A percentile compares a stretch with the other conserved stretches of the same genome.
Evolutionary conservation across 2,797 vertebrate genomes (phyloP).

Genomic region (Coluber constrictor): DNA sequence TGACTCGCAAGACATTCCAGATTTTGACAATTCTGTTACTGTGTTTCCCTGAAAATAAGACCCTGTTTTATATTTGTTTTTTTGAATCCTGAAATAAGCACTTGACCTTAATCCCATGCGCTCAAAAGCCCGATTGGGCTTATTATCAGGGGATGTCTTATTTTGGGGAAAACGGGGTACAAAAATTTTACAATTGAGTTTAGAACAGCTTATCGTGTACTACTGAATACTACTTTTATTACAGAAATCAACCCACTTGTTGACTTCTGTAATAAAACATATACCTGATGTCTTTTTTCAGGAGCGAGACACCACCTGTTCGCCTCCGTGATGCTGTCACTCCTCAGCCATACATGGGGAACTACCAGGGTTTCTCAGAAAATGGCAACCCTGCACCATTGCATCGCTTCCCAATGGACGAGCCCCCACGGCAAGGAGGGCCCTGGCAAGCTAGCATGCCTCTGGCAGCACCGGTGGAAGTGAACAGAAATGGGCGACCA

Average conservation of each 20-base stretch:
- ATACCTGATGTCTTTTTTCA: conserved; percentile 44
- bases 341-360: conserved; percentile 76
- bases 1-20: background rate
- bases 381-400: conserved; percentile 66
- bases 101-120: too few relatives aligned
- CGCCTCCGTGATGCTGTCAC: conserved; percentile 72
- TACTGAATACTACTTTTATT: background rate
- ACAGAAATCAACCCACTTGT: background rate
- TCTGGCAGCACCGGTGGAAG: background rate
- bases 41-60: too few relatives aligned
- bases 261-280: background rate
- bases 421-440: conserved; percentile 58
- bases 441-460: conserved; percentile 23
- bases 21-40: background rate
- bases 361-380: conserved; percentile 68
- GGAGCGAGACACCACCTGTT: conserved; percentile 87
- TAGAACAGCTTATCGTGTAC: background rate
- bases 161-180: too few relatives aligned
- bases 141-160: too few relatives aligned
- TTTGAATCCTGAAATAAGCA: too few relatives aligned
- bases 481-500: conserved; percentile 21
- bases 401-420: conserved; percentile 79
- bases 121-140: too few relatives aligned
- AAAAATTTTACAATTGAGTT: background rate
- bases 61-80: too few relatives aligned